phyloP scores from a whole-genome alignment of 2,113 vertebrate genomes.

The Acinonyx jubatus region DNA sequence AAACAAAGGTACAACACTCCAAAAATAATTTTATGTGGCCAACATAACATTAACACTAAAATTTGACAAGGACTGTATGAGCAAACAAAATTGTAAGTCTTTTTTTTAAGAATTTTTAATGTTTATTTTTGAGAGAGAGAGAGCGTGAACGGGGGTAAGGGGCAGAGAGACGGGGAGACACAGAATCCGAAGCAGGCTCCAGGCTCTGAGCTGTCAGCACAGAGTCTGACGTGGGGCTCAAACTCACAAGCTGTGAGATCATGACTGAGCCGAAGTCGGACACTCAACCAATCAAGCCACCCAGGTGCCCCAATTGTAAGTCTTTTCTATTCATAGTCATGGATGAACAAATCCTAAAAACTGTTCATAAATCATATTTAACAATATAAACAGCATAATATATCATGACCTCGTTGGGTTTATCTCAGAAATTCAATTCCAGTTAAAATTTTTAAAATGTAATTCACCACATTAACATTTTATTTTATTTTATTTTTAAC shows the following conservation, averaged over 20 bases:
- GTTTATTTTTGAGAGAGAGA: too few species aligned
- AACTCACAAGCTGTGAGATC: too few species aligned
- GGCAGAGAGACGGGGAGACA: too few species aligned
- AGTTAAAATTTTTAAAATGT: background rate
- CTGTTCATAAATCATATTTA: constrained; percentile 19
- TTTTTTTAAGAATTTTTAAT: background rate
- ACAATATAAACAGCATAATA: constrained; percentile 45
- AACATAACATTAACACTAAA: constrained; percentile 26
- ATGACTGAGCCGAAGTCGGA: too few species aligned
- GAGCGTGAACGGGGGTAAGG: too few species aligned
- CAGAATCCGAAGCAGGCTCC: too few species aligned
- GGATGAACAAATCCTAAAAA: background rate
- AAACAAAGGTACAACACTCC: background rate
- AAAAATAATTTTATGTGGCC: constrained; percentile 27
- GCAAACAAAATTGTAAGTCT: background rate
- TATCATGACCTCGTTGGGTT: constrained; percentile 40
- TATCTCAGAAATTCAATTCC: constrained; percentile 44
- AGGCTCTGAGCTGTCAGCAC: too few species aligned
- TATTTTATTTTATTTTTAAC: background rate
- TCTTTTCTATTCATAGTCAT: constrained; percentile 32
- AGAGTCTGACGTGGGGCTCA: too few species aligned
- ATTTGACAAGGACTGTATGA: background rate
- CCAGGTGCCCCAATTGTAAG: background rate
- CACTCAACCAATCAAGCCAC: too few species aligned
- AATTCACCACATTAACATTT: constrained; percentile 51